Conservation (phyloP, 2,113 vertebrate species). For the Alosa alosa region DNA sequence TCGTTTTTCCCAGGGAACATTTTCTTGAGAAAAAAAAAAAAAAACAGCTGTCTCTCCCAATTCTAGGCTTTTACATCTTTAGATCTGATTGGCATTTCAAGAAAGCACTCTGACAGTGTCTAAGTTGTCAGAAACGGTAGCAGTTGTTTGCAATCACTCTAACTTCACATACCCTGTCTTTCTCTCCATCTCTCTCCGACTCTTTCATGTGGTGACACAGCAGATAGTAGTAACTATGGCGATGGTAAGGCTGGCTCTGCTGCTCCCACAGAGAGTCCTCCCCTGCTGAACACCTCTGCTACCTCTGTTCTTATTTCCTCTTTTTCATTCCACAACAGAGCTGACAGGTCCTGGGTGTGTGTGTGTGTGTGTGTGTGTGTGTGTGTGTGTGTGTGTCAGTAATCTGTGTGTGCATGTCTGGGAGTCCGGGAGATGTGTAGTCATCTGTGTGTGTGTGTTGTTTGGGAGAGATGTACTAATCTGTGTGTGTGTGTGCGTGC, state of each 20-base stretch:
- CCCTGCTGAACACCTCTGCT: neutral
- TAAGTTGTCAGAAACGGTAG: neutral
- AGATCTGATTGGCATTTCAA: conserved; percentile 12
- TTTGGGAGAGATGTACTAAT: neutral
- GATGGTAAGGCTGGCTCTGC: neutral
- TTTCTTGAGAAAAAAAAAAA: neutral
- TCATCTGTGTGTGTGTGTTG: neutral
- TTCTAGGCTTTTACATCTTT: neutral
- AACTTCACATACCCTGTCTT: neutral
- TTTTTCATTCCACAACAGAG: neutral
- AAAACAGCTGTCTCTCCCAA: neutral
- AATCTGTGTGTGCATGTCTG: neutral
- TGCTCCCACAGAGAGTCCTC: neutral
- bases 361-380: neutral
- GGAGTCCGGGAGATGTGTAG: too few species aligned
- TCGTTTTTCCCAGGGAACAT: neutral
- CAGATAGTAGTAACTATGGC: neutral
- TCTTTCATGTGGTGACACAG: neutral
- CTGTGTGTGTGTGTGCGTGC: neutral
- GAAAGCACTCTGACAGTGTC: neutral
- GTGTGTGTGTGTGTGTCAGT: neutral
- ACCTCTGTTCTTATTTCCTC: neutral
- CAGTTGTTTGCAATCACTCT: neutral
- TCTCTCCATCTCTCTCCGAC: neutral
- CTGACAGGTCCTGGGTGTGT: neutral